phyloP scores from a whole-genome alignment of 2,113 vertebrate genomes.

The Takifugu bimaculatus region DNA sequence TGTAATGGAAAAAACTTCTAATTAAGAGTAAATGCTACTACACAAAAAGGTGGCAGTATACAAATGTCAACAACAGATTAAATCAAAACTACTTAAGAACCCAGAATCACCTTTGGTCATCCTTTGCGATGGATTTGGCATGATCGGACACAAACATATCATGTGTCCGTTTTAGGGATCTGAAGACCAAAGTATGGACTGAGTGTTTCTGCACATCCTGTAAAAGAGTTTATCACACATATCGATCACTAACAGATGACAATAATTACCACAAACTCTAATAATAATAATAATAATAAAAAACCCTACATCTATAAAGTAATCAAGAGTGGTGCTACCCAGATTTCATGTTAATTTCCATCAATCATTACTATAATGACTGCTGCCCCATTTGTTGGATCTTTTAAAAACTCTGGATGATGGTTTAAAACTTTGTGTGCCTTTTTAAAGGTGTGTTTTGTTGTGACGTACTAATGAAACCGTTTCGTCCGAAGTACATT shows the following conservation, averaged over 20 bases:
- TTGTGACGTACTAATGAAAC: too few relatives aligned
- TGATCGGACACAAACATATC: constrained; percentile 99
- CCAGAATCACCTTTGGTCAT: constrained; percentile 83
- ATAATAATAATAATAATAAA: background rate
- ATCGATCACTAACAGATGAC: background rate
- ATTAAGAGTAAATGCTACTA: too few relatives aligned
- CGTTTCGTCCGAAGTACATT: too few relatives aligned
- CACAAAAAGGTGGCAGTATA: too few relatives aligned
- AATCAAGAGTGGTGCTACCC: background rate
- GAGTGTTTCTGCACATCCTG: constrained; percentile 98
- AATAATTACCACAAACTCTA: background rate
- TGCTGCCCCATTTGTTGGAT: too few relatives aligned
- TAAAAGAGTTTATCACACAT: background rate
- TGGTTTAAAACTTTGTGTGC: too few relatives aligned
- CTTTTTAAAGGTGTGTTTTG: too few relatives aligned
- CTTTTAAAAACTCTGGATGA: too few relatives aligned
- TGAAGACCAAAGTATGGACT: constrained; percentile 96
- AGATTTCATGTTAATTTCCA: too few relatives aligned
- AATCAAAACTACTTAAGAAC: background rate
- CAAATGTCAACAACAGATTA: background rate
- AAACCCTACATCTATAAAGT: background rate
- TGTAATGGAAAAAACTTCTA: too few relatives aligned
- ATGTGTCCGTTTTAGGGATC: constrained; percentile 95
- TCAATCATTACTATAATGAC: too few relatives aligned
- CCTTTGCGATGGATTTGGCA: constrained; percentile 82